phyloP scores from a whole-genome alignment of 1,140 invertebrate species.

The Drosophila murphyi region DNA sequence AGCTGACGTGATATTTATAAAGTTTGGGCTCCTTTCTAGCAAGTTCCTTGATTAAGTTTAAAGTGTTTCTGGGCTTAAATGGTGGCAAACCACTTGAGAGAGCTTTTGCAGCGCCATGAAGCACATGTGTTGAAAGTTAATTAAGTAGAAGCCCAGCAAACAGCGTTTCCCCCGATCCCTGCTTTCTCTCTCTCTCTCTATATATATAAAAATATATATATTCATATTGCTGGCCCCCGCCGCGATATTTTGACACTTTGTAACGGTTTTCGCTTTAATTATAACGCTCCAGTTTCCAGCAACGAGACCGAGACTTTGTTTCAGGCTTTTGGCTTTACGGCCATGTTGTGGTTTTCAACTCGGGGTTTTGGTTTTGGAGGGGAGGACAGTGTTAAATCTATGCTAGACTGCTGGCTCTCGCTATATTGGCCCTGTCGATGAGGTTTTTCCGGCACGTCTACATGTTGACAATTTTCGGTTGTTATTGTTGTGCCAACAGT shows the following conservation, averaged over 20 bases:
- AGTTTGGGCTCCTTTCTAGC: conserved; percentile 14
- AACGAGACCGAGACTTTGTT: not conserved
- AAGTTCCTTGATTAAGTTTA: conserved; percentile 57
- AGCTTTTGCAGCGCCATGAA: not conserved
- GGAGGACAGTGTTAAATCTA: conserved; percentile 18
- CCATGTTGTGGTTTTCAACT: conserved; percentile 16
- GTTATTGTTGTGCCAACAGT: not conserved
- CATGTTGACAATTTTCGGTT: conserved; percentile 19
- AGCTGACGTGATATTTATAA: conserved; percentile 42
- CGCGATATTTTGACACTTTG: conserved; percentile 66
- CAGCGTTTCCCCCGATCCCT: not conserved
- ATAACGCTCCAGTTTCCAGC: conserved; percentile 27
- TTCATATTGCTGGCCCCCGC: conserved; percentile 5
- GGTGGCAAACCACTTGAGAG: conserved; percentile 22
- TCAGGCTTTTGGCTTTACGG: conserved; percentile 12
- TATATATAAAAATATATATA: not conserved
- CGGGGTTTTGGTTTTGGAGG: not conserved
- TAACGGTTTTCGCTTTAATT: conserved; percentile 60
- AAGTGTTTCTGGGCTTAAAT: conserved; percentile 48
- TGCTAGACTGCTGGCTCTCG: not conserved
- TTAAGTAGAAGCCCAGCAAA: conserved; percentile 55
- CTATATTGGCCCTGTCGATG: conserved; percentile 42
- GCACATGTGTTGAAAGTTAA: conserved; percentile 66
- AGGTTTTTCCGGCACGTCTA: not conserved
- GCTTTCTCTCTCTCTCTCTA: not conserved